These are phyloP conservation scores for Macroteleia sp. DNA, from an alignment of 2,888 invertebrate species.

Conservation along the genomic window DNA sequence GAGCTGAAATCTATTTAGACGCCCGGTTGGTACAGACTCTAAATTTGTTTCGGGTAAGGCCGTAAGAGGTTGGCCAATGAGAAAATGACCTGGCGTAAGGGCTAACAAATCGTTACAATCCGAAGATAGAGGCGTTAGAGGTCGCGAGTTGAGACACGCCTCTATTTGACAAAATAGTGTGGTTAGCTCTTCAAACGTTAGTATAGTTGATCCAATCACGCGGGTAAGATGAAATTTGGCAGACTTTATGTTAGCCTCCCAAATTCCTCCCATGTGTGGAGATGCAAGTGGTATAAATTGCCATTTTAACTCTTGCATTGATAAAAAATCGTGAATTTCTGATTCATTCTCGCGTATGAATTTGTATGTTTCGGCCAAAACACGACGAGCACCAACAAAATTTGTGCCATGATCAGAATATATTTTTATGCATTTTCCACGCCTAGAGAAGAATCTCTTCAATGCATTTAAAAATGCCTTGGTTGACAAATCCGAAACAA, in stretches of 20 bases:
- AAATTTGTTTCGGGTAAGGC: neutral
- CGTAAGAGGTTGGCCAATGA: constrained; percentile 1
- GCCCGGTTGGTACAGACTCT: neutral
- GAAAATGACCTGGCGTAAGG: neutral
- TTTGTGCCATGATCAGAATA: neutral
- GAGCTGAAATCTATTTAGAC: neutral
- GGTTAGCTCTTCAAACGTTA: neutral
- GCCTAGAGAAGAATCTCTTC: constrained; percentile 1
- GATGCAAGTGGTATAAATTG: neutral
- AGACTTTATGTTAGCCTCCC: neutral
- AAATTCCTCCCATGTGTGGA: neutral
- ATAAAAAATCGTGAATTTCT: neutral
- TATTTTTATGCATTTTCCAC: constrained; percentile 1
- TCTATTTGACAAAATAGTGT: neutral
- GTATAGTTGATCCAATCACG: neutral
- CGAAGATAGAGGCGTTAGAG: neutral
- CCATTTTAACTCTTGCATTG: neutral
- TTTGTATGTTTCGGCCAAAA: neutral
- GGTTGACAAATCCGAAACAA: constrained; percentile 11
- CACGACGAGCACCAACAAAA: neutral
- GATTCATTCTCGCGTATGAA: neutral
- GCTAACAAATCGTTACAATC: neutral
- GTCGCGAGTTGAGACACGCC: neutral
- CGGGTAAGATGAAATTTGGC: neutral
- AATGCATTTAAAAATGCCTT: neutral